A percentile compares a stretch with the other conserved stretches of the same genome.
Evolutionary conservation across 2,113 vertebrate species (phyloP).

Genomic region (Desmodus rotundus): DNA sequence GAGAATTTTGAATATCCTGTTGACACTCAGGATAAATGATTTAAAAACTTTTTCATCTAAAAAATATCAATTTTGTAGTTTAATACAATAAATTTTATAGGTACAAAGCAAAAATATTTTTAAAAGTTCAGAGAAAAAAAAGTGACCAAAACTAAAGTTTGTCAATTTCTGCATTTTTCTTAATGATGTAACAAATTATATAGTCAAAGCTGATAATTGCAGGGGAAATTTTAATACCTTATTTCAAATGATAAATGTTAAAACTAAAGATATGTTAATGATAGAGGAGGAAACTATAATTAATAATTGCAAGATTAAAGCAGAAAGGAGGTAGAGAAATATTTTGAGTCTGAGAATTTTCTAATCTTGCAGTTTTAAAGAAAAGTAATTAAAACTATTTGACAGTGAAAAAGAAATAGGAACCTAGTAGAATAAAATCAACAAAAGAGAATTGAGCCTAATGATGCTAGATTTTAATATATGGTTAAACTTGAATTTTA

Average conservation of each 20-base stretch:
- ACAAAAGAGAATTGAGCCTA: neutral
- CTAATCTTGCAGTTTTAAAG: neutral
- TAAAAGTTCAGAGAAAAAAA: neutral
- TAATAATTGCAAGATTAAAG: neutral
- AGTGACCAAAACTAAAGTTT: neutral
- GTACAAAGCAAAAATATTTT: neutral
- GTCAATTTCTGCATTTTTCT: neutral
- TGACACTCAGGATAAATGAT: neutral
- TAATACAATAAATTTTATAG: neutral
- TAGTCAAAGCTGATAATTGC: neutral
- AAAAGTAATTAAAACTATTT: neutral
- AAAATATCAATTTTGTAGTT: neutral
- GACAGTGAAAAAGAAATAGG: neutral
- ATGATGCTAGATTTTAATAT: neutral
- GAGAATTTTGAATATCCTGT: neutral
- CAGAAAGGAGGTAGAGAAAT: neutral
- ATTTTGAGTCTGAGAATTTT: neutral
- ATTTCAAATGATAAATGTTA: neutral
- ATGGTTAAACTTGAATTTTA: neutral
- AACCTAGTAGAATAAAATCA: neutral
- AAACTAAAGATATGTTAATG: neutral
- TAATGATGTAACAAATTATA: neutral
- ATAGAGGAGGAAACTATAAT: neutral
- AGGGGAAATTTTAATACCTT: neutral
- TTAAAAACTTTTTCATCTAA: neutral